These are phyloP conservation scores for Choreutis nemorana DNA, from an alignment of 2,888 invertebrate genomes.

Conservation along the genomic window DNA sequence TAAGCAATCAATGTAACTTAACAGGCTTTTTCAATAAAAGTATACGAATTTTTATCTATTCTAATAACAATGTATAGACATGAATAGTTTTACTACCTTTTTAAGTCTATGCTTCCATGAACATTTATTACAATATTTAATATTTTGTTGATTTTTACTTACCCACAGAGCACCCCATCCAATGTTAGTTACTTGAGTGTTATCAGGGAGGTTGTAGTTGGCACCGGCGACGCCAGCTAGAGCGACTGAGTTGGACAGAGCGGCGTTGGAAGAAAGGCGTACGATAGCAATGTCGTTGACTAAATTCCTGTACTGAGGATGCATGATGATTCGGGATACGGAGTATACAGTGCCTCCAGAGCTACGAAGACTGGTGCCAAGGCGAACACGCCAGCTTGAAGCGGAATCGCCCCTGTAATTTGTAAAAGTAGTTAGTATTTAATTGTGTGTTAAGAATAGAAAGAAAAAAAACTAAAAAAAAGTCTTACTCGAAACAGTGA, in stretches of 20 bases:
- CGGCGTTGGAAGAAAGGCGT: constrained; percentile 16
- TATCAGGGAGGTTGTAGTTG: constrained; percentile 17
- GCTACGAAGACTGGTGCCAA: constrained; percentile 16
- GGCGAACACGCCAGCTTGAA: constrained; percentile 21
- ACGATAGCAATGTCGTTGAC: constrained; percentile 28
- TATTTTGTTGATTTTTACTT: too few relatives aligned
- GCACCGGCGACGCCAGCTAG: constrained; percentile 21
- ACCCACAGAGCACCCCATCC: constrained; percentile 31
- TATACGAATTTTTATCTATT: too few relatives aligned
- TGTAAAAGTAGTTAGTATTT: too few relatives aligned
- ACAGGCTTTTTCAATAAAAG: too few relatives aligned
- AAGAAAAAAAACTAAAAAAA: neutral
- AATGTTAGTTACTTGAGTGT: constrained; percentile 14
- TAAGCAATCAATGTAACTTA: too few relatives aligned
- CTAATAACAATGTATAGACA: too few relatives aligned
- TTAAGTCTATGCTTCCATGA: neutral
- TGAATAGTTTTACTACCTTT: too few relatives aligned
- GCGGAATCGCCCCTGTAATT: constrained; percentile 21
- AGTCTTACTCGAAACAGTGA: constrained; percentile 34
- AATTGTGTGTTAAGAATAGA: neutral
- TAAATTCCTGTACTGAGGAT: constrained; percentile 18
- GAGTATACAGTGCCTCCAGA: constrained; percentile 17
- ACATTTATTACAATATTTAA: too few relatives aligned
- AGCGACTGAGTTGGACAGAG: constrained; percentile 11
- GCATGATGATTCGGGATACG: constrained; percentile 16